Evolutionary conservation across 2,113 vertebrate species (phyloP).

Genomic region (Dendropsophus ebraccatus): DNA sequence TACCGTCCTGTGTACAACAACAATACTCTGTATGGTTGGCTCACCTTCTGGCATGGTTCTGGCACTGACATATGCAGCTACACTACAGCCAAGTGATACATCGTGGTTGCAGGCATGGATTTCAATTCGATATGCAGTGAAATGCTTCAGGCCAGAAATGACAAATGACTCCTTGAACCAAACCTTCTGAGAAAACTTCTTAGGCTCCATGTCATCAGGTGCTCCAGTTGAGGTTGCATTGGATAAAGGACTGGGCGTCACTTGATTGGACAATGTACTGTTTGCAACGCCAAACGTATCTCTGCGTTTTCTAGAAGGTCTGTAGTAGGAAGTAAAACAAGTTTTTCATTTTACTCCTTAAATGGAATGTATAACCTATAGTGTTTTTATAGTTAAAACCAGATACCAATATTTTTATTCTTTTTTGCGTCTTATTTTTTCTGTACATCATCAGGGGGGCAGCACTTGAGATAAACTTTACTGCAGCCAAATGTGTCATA

Average conservation of each 20-base stretch:
- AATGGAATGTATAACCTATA: background rate
- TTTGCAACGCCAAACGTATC: conserved; percentile 81
- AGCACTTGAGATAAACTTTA: too few relatives aligned
- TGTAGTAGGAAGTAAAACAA: conserved; percentile 61
- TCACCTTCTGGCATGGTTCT: conserved; percentile 94
- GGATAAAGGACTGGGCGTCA: conserved; percentile 60
- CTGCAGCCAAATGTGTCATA: too few relatives aligned
- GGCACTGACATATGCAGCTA: conserved; percentile 88
- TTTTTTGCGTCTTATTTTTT: too few relatives aligned
- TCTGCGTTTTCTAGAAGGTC: conserved; percentile 83
- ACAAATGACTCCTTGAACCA: conserved; percentile 84
- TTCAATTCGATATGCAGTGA: conserved; percentile 95
- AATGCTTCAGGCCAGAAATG: conserved; percentile 91
- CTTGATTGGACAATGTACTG: conserved; percentile 63
- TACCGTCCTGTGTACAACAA: background rate
- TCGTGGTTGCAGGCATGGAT: conserved; percentile 94
- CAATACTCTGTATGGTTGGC: background rate
- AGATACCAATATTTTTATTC: too few relatives aligned
- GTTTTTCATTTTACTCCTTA: background rate
- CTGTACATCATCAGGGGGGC: too few relatives aligned
- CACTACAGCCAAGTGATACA: conserved; percentile 76
- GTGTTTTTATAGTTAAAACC: too few relatives aligned
- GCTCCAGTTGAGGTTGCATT: conserved; percentile 69
- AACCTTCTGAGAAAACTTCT: conserved; percentile 80
- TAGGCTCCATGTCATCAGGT: conserved; percentile 69